Percentiles rank a stretch among this genome's conserved stretches.
Conservation (phyloP, 2,797 vertebrate genomes). For the Spinus olivaceus region DNA sequence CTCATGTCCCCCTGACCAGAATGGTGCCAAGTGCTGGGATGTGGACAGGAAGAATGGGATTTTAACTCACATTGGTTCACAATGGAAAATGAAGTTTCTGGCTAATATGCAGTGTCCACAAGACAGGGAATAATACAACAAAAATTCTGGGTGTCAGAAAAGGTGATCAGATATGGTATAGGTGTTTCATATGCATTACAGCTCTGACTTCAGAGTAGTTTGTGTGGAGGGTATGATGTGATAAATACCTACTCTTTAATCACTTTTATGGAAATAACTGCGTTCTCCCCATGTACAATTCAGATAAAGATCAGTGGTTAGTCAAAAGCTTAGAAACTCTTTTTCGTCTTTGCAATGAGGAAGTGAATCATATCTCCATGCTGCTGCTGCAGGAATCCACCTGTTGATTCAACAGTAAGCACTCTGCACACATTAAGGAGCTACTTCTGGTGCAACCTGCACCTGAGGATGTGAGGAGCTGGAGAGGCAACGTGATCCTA, state of each 20-base stretch:
- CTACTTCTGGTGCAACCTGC: not conserved
- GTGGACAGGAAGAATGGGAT: not conserved
- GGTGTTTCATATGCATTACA: not conserved
- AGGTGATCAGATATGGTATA: fast-evolving
- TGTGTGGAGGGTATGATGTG: not conserved
- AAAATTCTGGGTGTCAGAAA: not conserved
- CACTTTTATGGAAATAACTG: not conserved
- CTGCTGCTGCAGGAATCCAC: not conserved
- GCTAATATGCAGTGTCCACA: not conserved
- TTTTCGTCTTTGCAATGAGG: not conserved
- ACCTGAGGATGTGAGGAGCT: not conserved
- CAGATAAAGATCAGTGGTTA: not conserved
- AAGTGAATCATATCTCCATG: not conserved
- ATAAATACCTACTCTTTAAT: not conserved
- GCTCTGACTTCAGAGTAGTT: not conserved
- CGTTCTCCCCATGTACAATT: fast-evolving
- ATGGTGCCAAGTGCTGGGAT: fast-evolving
- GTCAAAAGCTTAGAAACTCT: not conserved
- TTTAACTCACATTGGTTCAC: not conserved
- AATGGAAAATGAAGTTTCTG: not conserved
- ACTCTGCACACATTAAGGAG: not conserved
- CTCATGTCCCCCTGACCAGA: not conserved
- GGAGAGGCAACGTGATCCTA: not conserved
- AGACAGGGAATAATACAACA: not conserved
- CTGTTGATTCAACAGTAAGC: not conserved